Conservation (phyloP, 2,888 invertebrate species). For the Neoscelio sp. region DNA sequence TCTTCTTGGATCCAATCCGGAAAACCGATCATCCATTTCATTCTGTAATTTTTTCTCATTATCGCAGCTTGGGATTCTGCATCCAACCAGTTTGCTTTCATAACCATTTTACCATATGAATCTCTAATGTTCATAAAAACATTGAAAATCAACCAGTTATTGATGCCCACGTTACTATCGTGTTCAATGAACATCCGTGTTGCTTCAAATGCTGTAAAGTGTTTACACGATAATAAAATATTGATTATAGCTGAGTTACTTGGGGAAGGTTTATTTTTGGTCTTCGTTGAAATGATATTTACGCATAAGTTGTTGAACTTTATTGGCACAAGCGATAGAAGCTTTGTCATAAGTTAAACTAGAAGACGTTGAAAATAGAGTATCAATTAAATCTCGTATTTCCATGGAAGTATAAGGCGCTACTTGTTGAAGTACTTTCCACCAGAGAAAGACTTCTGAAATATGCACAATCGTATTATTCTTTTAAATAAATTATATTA, state of each 20-base stretch:
- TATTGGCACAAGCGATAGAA: conserved; percentile 10
- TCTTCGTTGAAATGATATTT: conserved; percentile 7
- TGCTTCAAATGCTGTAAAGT: conserved; percentile 44
- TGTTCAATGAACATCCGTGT: conserved; percentile 34
- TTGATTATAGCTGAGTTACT: conserved; percentile 1
- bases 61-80: background rate
- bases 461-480: background rate
- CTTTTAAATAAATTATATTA: background rate
- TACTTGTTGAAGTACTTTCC: background rate
- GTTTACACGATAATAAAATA: no score
- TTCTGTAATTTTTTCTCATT: conserved; percentile 25
- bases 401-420: background rate
- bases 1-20: conserved; percentile 44
- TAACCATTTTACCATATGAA: conserved; percentile 22
- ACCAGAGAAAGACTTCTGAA: conserved; percentile 13
- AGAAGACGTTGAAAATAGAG: background rate
- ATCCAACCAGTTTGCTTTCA: conserved; percentile 28
- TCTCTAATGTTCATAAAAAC: conserved; percentile 28
- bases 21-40: conserved; percentile 40
- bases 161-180: conserved; percentile 3
- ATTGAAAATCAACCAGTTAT: background rate
- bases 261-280: conserved; percentile 1
- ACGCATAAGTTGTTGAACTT: conserved; percentile 32
- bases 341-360: background rate
- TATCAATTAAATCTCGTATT: background rate